Evolutionary conservation across 2,797 vertebrate species (phyloP).

Genomic region (Tadarida brasiliensis): DNA sequence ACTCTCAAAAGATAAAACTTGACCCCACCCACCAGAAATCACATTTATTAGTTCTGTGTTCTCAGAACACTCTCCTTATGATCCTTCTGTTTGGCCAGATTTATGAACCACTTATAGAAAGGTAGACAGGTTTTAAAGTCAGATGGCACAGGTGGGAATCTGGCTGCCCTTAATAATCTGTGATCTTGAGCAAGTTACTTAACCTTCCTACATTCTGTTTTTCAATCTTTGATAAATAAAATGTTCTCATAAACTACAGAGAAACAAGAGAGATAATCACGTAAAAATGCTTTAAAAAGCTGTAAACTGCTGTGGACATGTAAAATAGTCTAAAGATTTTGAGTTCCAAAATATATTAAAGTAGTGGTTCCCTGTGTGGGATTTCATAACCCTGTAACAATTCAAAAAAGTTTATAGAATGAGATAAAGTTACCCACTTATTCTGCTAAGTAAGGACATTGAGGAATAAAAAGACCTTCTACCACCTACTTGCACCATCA

Average conservation of each 20-base stretch:
- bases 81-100: neutral
- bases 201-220: neutral
- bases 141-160: slow-evolving; percentile 55
- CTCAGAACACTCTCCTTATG: neutral
- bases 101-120: slow-evolving; percentile 15
- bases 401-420: slow-evolving; percentile 23
- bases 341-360: neutral
- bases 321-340: neutral
- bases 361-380: neutral
- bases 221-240: slow-evolving; percentile 1
- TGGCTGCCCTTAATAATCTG: neutral
- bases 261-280: neutral
- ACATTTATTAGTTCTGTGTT: neutral
- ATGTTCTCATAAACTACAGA: neutral
- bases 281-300: neutral
- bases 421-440: slow-evolving; percentile 7
- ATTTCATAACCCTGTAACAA: neutral
- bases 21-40: neutral
- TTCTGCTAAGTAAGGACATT: neutral
- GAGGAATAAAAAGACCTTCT: neutral
- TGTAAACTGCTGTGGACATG: neutral
- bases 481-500: neutral
- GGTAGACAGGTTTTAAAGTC: slow-evolving; percentile 21
- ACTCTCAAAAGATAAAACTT: neutral
- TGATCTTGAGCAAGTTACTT: slow-evolving; percentile 36